Base-by-base conservation (phyloP, 2,113 vertebrate genomes). In the Petromus typicus region DNA sequence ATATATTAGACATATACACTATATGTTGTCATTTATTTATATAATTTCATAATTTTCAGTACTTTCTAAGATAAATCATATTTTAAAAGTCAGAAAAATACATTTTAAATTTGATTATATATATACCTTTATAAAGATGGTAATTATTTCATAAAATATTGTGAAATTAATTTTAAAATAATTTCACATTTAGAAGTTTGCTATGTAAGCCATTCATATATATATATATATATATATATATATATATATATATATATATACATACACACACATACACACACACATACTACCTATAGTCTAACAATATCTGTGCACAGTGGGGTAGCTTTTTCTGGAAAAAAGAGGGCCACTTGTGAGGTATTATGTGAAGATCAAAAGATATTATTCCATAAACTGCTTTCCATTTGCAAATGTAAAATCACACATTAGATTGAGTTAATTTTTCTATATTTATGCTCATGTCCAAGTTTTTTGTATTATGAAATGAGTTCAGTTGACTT, bases 301-400 rank as follows among this genome's bases (percentile, higher is more conserved):
- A 43, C 25, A 83, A 59, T 56, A 13, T 27, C 4, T 48, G 13
- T 0, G 2, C 16, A 17, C 34, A 5, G 1, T 57, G 32, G 20
- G 51, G 3, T 57, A 20, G 4, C 79, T 6, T 45, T 89, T 95
- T 86, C 67, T 84, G 61, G 69, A 25, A 7, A 92, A 90, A 66
- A 40, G 48, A 84, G 87, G 40, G 69, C 95, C 91, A 94, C 95
- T 96, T 97, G 94, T 95, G 92, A 97, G 93, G 95, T 57, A 93
- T 51, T 84, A 86, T 95, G 89, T 94, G 86, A 84, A 97, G 93
- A 94, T 84, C 71, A 96, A 95, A 79, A 91, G 78, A 95, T 96
- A 97, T 86, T 94, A 95, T 96, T 83, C 82, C 56, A 56, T 51
- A 89, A 93, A 92, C 11, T 23, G 5, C 66, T 94, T 96, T 95